These are phyloP conservation scores for Larimichthys polyactis DNA, from an alignment of 2,113 vertebrate genomes.

Conservation along the genomic window DNA sequence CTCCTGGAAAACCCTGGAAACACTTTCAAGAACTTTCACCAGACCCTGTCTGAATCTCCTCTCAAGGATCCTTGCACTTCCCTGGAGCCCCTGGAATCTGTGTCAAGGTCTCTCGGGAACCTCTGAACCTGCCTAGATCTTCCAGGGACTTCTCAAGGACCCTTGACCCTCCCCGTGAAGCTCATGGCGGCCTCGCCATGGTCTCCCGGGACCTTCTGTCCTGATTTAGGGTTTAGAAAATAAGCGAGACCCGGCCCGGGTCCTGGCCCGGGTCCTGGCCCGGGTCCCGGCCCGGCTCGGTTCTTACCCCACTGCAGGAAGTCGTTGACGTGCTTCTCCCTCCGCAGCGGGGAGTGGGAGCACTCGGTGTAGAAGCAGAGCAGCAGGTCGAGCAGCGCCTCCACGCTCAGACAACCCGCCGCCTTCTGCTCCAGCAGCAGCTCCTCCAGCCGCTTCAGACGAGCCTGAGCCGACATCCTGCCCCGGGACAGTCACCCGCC, in stretches of 20 bases:
- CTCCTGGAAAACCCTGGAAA: neutral
- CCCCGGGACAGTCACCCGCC: neutral
- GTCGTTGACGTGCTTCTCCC: slow-evolving; percentile 94
- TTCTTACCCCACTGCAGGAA: slow-evolving; percentile 97
- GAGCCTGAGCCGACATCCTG: slow-evolving; percentile 93
- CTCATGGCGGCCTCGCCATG: too few relatives aligned
- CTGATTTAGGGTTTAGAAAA: too few relatives aligned
- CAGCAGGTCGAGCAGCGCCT: slow-evolving; percentile 94
- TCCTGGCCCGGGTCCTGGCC: neutral
- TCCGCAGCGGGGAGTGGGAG: slow-evolving; percentile 88
- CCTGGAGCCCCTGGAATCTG: neutral
- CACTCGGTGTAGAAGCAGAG: slow-evolving; percentile 91
- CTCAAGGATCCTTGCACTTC: neutral
- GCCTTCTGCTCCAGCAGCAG: slow-evolving; percentile 88
- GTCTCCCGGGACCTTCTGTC: neutral
- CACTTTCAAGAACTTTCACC: neutral
- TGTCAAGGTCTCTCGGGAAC: neutral
- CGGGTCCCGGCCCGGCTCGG: neutral
- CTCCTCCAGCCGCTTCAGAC: slow-evolving; percentile 95
- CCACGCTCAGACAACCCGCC: slow-evolving; percentile 89
- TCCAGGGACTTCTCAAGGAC: neutral
- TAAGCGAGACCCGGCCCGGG: too few relatives aligned
- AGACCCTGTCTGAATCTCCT: neutral
- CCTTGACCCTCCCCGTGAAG: too few relatives aligned
- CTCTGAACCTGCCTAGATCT: neutral